A percentile compares a stretch with the other conserved stretches of the same genome.
These are phyloP conservation scores for Pogona vitticeps DNA, from an alignment of 2,113 vertebrate species.

Conservation along the genomic window DNA sequence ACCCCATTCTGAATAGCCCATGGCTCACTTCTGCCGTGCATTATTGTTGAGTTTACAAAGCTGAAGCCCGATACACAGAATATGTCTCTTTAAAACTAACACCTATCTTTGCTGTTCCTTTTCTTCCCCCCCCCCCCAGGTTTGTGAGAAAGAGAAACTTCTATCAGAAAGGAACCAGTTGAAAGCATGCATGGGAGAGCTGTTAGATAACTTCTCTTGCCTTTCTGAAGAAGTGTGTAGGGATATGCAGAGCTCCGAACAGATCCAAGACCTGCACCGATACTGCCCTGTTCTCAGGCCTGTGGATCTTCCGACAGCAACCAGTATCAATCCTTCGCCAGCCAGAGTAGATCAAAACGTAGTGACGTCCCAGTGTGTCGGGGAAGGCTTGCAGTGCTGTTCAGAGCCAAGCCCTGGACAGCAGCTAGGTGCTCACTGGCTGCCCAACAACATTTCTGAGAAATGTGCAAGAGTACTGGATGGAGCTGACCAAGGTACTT, in stretches of 20 bases:
- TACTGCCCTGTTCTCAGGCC: slow-evolving; percentile 94
- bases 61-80: background rate
- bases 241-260: slow-evolving; percentile 96
- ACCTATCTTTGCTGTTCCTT: slow-evolving; percentile 18
- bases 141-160: slow-evolving; percentile 96
- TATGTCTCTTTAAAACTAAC: slow-evolving; percentile 17
- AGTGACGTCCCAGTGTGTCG: slow-evolving; percentile 77
- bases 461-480: slow-evolving; percentile 78
- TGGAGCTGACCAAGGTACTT: slow-evolving; percentile 78
- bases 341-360: slow-evolving; percentile 84
- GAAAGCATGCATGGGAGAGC: slow-evolving; percentile 97
- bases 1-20: background rate
- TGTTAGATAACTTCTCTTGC: slow-evolving; percentile 98
- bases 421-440: slow-evolving; percentile 75
- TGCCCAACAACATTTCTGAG: slow-evolving; percentile 74
- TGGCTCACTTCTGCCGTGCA: background rate
- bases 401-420: slow-evolving; percentile 76
- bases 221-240: slow-evolving; percentile 98
- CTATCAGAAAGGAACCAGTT: slow-evolving; percentile 96
- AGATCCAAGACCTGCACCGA: slow-evolving; percentile 94
- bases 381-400: slow-evolving; percentile 82
- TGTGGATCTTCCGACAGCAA: slow-evolving; percentile 78
- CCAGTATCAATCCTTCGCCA: slow-evolving; percentile 81
- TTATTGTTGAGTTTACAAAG: background rate
- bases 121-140: slow-evolving; percentile 75